Evolutionary conservation across 2,888 invertebrate genomes (phyloP), one percentile per base, ranked within the genome.

Genomic region (Diarsia dahlii): DNA sequence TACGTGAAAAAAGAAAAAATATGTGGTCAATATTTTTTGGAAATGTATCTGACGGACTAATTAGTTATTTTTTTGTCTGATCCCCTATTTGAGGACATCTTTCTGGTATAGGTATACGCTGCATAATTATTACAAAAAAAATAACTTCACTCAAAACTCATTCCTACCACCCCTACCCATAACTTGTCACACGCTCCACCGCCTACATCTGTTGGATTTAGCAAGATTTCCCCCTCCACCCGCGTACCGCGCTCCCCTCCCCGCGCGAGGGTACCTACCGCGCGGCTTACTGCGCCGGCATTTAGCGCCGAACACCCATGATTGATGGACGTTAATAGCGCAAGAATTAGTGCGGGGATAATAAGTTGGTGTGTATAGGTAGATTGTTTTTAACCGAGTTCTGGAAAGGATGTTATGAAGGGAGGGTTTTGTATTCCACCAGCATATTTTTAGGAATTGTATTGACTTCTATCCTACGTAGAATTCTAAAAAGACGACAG

Each of bases 241-340:
- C 71, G 6, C 45, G 56, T 66, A 15, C 54, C 62, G 39, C 12
- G 18, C 3, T 34, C 39, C 28, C 52, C 13, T 13, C 70, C n/a
- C 78, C 72, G 66, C n/a, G n/a, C 74, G 50, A 18, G 71, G 58
- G 56, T 66, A 58, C 54, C 74, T 68, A 68, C 20, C 45, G 15
- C 60, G 67, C 80, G 69, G 86, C 82, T 87, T 82, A 88, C 56
- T 63, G 13, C 65, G 39, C 20, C 65, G 66, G 86, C 86, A 87
- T 89, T 90, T 87, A 88, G 68, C 83, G 71, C 34, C 56, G 82
- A 74, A 81, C 89, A 81, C 80, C 70, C 84, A 86, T 93, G 93
- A 93, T 93, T 91, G 93, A 92, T 91, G 81, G 89, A 83, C 84
- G 90, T 81, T 93, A 93, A 93, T 93, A 91, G 90, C 84, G 79